Evolutionary conservation across 1,140 invertebrate species (phyloP), one percentile per base, ranked within the genome.

Genomic region (Macrosteles quadrilineatus): DNA sequence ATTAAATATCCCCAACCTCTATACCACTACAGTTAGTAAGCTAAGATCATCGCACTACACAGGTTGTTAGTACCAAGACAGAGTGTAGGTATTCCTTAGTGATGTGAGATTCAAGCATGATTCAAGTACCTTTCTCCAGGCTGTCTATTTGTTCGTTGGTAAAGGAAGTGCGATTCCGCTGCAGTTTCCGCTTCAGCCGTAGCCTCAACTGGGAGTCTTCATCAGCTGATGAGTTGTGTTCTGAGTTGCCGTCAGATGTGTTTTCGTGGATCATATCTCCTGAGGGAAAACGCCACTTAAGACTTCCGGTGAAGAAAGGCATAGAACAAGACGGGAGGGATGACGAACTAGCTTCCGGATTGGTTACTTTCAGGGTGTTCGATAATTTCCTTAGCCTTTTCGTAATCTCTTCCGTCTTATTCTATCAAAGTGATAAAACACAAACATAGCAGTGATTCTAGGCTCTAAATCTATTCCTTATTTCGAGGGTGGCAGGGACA

Each of bases 141-240:
- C 94, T 96, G 82, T 99, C 98, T 76, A 99, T 98, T 83, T 99
- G 98, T 77, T 99, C 96, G 78, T 98, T 98, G 72, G 97, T 98
- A 84, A 99, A 99, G 29, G 97, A 98, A 12, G 98, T 99, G 76
- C 98, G 85, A 83, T 99, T 99, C 78, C 98, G 88, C 81, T 99
- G 98, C 47, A 99, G 85, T 84, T 99, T 99, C 76, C 97, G 83
- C 80, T 99, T 99, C n/a, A 98, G 86, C 73, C 94, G 86, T 27
- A 98, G 79, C 73, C 95, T 85, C 75, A 95, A 90, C 79, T 96
- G 93, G 17, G 93, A 94, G 77, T 97, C 95, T 74, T 95, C 93
- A 70, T 83, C 81, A 14, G 83, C 86, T 78, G 91, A 91, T 40
- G 92, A 86, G 23, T 88, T 87, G 31, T 89, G 88, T 80, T 91